phyloP scores from a whole-genome alignment of 53 echinoderm and acorn worm genomes.

The Mesocentrotus franciscanus region DNA sequence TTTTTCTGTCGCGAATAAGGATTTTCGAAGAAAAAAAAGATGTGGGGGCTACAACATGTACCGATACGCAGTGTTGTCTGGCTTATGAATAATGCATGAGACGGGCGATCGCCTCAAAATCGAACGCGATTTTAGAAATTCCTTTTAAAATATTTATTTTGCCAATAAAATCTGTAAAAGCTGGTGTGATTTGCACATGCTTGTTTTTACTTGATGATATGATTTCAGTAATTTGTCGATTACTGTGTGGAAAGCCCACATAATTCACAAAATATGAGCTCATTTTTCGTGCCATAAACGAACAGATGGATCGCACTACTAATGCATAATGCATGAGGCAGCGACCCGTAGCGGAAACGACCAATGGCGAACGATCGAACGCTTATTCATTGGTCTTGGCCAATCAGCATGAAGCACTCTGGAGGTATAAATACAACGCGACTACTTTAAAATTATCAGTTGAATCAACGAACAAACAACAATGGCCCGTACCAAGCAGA shows the following conservation, averaged over 20 bases:
- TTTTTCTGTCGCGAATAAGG: not conserved
- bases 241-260: not conserved
- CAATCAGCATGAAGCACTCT: constrained; percentile 28
- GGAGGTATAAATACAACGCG: constrained; percentile 40
- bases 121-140: not conserved
- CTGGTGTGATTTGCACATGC: not conserved
- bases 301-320: constrained; percentile 15
- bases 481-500: constrained; percentile 99
- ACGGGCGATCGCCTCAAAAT: not conserved
- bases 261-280: not conserved
- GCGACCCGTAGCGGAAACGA: constrained; percentile 11
- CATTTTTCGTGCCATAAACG: not conserved
- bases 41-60: not conserved
- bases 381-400: not conserved
- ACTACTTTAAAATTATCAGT: constrained; percentile 11
- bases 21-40: not conserved
- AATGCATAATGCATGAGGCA: constrained; percentile 44
- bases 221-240: not conserved
- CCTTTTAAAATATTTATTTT: not conserved
- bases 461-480: constrained; percentile 37
- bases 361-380: constrained; percentile 19
- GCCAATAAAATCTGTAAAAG: not conserved
- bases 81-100: constrained; percentile 12
- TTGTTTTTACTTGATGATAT: not conserved
- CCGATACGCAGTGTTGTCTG: not conserved